A percentile compares a stretch with the other conserved stretches of the same genome.
Conservation (phyloP, 2,797 vertebrate genomes). For the Kryptolebias ocellatus region DNA sequence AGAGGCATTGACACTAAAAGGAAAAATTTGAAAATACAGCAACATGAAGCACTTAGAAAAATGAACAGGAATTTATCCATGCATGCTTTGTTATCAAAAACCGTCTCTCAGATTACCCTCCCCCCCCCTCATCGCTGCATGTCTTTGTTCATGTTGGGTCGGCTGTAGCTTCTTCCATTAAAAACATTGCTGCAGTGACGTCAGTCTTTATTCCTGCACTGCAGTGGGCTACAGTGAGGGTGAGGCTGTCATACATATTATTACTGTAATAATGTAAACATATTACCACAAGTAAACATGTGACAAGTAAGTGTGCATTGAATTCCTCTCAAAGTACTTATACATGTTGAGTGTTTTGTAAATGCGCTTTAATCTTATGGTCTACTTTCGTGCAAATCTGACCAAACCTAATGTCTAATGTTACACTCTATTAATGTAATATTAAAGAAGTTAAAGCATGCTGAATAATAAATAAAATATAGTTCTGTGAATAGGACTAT, state of each 20-base stretch:
- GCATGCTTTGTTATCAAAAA: not conserved
- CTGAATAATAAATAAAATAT: too few species aligned
- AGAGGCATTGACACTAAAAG: not conserved
- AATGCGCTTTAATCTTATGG: too few species aligned
- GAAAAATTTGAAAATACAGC: not conserved
- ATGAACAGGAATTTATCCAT: too few species aligned
- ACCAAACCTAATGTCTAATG: too few species aligned
- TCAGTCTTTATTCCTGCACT: constrained; percentile 64
- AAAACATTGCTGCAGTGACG: constrained; percentile 75
- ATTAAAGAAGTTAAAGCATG: too few species aligned
- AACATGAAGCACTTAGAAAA: not conserved
- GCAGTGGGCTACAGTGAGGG: constrained; percentile 47
- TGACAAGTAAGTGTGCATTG: not conserved
- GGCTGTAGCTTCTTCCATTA: constrained; percentile 47
- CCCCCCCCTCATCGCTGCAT: not conserved
- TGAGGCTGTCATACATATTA: not conserved
- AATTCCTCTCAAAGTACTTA: not conserved
- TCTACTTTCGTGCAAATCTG: too few species aligned
- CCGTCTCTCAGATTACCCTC: not conserved
- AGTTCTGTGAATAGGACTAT: too few species aligned
- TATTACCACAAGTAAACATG: constrained; percentile 10
- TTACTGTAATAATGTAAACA: too few species aligned
- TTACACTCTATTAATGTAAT: too few species aligned
- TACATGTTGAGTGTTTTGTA: not conserved
- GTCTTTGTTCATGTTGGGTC: constrained; percentile 26